Evolutionary conservation across 2,797 vertebrate species (phyloP).

Genomic region (Melanotaenia parkinsoni): DNA sequence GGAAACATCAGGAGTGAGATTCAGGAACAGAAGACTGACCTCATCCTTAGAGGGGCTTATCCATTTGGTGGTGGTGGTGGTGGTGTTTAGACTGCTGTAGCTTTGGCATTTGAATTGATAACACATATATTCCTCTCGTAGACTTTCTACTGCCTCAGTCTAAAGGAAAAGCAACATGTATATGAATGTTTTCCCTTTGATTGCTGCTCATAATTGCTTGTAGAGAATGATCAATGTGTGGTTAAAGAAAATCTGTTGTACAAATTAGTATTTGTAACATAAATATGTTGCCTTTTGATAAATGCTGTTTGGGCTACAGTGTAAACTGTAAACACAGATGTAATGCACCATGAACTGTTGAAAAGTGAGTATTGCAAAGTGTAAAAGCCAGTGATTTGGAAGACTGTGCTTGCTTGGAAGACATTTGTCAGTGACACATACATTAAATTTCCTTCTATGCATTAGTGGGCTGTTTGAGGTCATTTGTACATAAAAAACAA

Average conservation of each 20-base stretch:
- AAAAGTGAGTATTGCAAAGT: slow-evolving; percentile 74
- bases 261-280: slow-evolving; percentile 60
- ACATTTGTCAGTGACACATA: slow-evolving; percentile 78
- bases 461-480: slow-evolving; percentile 48
- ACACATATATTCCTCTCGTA: slow-evolving; percentile 11
- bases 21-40: slow-evolving; percentile 10
- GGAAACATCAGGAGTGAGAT: slow-evolving; percentile 1
- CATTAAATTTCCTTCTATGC: slow-evolving; percentile 84
- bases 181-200: slow-evolving; percentile 29
- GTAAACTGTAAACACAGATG: slow-evolving; percentile 66
- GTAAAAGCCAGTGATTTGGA: slow-evolving; percentile 75
- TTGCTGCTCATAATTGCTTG: slow-evolving; percentile 12
- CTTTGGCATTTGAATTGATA: slow-evolving; percentile 1
- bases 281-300: slow-evolving; percentile 68
- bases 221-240: slow-evolving; percentile 27
- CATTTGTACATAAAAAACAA: slow-evolving; percentile 16
- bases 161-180: slow-evolving; percentile 6
- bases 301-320: slow-evolving; percentile 63
- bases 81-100: slow-evolving; percentile 2
- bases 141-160: slow-evolving; percentile 15
- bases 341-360: slow-evolving; percentile 75
- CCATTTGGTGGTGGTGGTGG: not conserved
- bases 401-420: slow-evolving; percentile 62
- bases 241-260: slow-evolving; percentile 50
- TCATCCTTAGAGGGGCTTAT: slow-evolving; percentile 4